phyloP scores from a whole-genome alignment of 2,113 vertebrate genomes.

The Chelonoidis abingdonii region DNA sequence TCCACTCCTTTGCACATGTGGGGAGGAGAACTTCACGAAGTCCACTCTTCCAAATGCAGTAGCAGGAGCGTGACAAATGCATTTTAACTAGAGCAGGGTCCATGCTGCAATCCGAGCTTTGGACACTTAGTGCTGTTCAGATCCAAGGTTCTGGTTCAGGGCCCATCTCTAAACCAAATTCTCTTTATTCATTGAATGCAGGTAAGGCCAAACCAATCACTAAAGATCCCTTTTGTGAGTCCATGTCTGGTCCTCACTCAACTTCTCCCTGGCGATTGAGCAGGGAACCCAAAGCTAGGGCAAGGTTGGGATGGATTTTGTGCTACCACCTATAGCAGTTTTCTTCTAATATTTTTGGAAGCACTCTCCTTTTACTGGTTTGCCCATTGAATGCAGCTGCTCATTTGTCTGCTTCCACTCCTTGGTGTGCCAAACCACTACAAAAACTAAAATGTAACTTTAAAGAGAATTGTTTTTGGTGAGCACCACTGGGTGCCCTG shows the following conservation, averaged over 20 bases:
- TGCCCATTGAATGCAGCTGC: neutral
- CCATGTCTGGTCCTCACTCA: neutral
- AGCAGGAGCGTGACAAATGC: neutral
- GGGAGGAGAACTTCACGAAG: neutral
- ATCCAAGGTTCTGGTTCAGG: neutral
- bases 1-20: neutral
- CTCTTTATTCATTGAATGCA: neutral
- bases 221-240: neutral
- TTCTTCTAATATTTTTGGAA: neutral
- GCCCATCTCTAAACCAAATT: neutral
- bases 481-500: neutral
- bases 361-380: neutral
- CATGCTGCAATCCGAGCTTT: neutral
- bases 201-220: neutral
- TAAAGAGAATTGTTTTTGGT: neutral
- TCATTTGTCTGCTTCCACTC: neutral
- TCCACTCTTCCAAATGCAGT: neutral
- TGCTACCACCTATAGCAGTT: neutral
- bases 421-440: neutral
- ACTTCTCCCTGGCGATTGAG: neutral
- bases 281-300: neutral
- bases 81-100: neutral
- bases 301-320: rapidly evolving
- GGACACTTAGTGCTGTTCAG: neutral
- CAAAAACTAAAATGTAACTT: neutral